These are phyloP conservation scores for Eledone cirrhosa DNA, from an alignment of 2,888 invertebrate species.

Conservation along the genomic window DNA sequence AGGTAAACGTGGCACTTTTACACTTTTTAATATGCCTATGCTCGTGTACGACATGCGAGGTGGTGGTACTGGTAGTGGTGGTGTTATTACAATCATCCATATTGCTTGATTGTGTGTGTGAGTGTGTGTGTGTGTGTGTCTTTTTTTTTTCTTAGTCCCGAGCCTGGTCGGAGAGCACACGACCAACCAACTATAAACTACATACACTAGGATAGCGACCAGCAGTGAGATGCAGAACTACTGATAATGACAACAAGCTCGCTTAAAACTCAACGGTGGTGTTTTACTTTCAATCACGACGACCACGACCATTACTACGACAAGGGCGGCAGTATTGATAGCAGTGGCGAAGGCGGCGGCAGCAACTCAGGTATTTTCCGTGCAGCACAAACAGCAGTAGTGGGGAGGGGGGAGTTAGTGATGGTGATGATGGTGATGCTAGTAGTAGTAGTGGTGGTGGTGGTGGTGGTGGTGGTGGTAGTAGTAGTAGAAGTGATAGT, in stretches of 20 bases:
- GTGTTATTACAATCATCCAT: slow-evolving; percentile 23
- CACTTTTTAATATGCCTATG: slow-evolving; percentile 69
- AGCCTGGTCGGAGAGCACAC: neutral
- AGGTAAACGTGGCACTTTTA: slow-evolving; percentile 86
- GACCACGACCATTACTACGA: neutral
- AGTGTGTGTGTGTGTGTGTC: neutral
- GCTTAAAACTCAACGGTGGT: too few relatives aligned
- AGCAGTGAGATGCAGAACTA: too few relatives aligned
- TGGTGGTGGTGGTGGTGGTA: neutral
- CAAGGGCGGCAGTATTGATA: neutral
- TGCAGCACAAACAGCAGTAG: neutral
- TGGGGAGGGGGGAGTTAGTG: neutral
- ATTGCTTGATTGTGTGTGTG: too few relatives aligned
- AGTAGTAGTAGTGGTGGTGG: slow-evolving; percentile 3
- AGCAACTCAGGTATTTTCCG: neutral
- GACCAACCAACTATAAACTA: neutral
- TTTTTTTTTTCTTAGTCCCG: neutral
- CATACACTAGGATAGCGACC: too few relatives aligned
- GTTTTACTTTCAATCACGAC: too few relatives aligned
- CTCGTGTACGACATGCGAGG: slow-evolving; percentile 11
- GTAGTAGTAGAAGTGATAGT: neutral
- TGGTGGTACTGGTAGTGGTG: too few relatives aligned
- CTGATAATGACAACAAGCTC: too few relatives aligned
- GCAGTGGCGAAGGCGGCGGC: neutral
- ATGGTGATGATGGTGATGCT: neutral